Conservation (phyloP, 2,113 vertebrate genomes). For the Burhinus bistriatus region DNA sequence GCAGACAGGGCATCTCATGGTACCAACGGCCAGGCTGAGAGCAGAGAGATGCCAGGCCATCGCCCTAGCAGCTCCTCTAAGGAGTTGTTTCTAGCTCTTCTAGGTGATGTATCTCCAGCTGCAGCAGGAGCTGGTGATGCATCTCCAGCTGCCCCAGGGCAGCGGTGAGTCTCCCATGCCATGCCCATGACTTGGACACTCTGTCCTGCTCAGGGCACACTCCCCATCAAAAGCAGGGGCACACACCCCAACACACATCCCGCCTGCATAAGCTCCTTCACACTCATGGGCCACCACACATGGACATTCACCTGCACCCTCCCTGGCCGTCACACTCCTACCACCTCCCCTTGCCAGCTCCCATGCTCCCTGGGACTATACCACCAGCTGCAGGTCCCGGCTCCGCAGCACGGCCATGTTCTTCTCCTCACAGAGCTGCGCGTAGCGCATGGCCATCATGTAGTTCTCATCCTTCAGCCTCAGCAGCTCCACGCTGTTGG, state of each 20-base stretch:
- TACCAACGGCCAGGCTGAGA: background rate
- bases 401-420: constrained; percentile 79
- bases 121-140: background rate
- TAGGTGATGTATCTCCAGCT: background rate
- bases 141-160: background rate
- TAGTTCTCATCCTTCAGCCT: constrained; percentile 90
- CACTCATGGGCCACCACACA: accelerated
- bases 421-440: constrained; percentile 88
- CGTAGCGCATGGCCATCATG: constrained; percentile 90
- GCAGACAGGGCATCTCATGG: background rate
- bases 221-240: background rate
- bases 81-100: background rate
- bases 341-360: accelerated
- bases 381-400: constrained; percentile 87
- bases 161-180: accelerated
- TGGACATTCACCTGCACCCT: accelerated
- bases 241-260: accelerated
- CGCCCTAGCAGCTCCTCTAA: background rate
- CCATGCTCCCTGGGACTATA: background rate
- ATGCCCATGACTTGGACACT: background rate
- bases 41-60: background rate
- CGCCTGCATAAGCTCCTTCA: background rate
- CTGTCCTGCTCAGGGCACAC: background rate
- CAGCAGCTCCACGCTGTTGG: constrained; percentile 83
- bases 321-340: accelerated